Conservation (phyloP, 2,888 invertebrate genomes). For the Apodemia hepburni region DNA sequence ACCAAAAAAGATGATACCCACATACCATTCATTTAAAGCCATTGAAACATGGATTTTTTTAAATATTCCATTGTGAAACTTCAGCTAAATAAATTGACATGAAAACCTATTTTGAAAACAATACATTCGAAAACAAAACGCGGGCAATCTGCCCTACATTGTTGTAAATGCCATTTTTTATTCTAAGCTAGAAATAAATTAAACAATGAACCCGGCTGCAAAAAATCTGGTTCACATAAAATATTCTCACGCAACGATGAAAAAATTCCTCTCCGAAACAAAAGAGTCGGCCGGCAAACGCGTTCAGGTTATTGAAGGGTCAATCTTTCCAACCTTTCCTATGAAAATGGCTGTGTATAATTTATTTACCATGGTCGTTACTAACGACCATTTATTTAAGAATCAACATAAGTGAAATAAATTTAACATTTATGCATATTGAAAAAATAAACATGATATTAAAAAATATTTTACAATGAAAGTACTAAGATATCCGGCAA, state of each 20-base stretch:
- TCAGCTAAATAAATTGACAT: background rate
- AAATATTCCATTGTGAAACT: slow-evolving; percentile 7
- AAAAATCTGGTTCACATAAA: slow-evolving; percentile 12
- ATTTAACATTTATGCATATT: no score
- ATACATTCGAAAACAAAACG: background rate
- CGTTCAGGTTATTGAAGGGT: background rate
- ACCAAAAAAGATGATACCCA: background rate
- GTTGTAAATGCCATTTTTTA: slow-evolving; percentile 10
- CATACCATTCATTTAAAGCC: background rate
- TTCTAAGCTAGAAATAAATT: slow-evolving; percentile 13
- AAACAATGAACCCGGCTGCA: slow-evolving; percentile 13
- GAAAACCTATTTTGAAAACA: background rate
- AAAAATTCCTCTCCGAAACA: slow-evolving; percentile 1
- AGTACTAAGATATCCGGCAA: no score
- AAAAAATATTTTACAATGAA: no score
- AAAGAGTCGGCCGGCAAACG: background rate
- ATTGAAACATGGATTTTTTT: background rate
- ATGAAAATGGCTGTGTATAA: background rate
- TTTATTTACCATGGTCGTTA: background rate
- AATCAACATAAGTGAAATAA: no score
- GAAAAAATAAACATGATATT: no score
- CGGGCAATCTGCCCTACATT: background rate
- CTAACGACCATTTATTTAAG: background rate
- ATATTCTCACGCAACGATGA: slow-evolving; percentile 11
- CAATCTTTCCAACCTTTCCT: background rate